Conservation (phyloP, 2,113 vertebrate genomes). For the Steatornis caripensis region DNA sequence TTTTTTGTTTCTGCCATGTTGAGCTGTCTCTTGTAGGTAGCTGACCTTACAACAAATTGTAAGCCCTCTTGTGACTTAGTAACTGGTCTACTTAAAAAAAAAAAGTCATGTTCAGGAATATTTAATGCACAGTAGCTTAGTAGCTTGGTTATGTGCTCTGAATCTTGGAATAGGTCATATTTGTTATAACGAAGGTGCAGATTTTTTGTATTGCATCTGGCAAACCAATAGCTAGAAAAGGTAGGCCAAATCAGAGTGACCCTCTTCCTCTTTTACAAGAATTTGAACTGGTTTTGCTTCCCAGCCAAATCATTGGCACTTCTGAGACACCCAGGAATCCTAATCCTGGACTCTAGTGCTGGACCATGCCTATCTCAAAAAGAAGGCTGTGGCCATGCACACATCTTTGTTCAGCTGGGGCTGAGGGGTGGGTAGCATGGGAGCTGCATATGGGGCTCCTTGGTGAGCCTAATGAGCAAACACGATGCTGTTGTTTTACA, state of each 20-base stretch:
- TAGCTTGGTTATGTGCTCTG: background rate
- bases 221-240: background rate
- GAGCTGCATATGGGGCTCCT: background rate
- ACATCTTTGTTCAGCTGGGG: background rate
- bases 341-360: background rate
- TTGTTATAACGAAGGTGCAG: background rate
- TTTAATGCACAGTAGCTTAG: background rate
- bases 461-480: background rate
- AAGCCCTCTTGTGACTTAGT: background rate
- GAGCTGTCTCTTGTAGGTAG: background rate
- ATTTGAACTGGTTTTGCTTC: background rate
- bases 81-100: background rate
- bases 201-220: background rate
- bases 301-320: background rate
- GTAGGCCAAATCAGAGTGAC: background rate
- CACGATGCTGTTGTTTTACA: background rate
- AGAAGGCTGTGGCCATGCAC: accelerated
- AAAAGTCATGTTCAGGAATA: background rate
- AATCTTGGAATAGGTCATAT: background rate
- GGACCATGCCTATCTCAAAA: background rate
- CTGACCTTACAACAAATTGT: background rate
- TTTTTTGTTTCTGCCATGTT: background rate
- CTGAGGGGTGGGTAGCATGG: background rate
- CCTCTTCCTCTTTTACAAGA: background rate
- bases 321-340: background rate